Conservation (phyloP, 2,113 vertebrate genomes). For the Syngnathus typhle region DNA sequence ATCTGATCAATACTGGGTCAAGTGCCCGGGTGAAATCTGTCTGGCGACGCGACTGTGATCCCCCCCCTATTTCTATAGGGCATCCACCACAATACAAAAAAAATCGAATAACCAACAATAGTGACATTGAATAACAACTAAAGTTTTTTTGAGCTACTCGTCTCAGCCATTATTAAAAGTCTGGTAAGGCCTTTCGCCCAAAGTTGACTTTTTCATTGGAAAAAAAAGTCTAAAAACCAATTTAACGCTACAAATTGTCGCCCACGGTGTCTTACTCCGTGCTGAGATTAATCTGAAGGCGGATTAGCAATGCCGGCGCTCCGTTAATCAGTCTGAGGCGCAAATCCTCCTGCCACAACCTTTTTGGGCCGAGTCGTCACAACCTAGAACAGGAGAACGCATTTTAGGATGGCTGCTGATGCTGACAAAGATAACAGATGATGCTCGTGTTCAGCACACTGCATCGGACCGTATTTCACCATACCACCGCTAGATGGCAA, state of each 20-base stretch:
- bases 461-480: neutral
- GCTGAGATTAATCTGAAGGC: conserved; percentile 30
- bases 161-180: conserved; percentile 11
- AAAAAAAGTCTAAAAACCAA: conserved; percentile 47
- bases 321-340: conserved; percentile 29
- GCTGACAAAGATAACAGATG: neutral
- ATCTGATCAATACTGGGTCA: no score
- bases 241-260: conserved; percentile 29
- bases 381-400: neutral
- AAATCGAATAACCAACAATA: neutral
- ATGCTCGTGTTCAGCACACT: neutral
- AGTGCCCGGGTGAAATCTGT: no score
- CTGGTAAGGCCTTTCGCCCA: conserved; percentile 14
- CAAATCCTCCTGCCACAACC: neutral
- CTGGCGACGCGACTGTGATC: no score
- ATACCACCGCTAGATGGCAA: conserved; percentile 49
- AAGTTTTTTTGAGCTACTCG: neutral
- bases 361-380: neutral
- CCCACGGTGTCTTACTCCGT: conserved; percentile 14
- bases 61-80: neutral
- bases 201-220: conserved; percentile 34
- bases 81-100: neutral
- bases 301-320: conserved; percentile 31
- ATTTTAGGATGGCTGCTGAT: neutral
- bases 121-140: neutral